Evolutionary conservation across 2,888 invertebrate species (phyloP).

Genomic region (Cryptus viduatorius): DNA sequence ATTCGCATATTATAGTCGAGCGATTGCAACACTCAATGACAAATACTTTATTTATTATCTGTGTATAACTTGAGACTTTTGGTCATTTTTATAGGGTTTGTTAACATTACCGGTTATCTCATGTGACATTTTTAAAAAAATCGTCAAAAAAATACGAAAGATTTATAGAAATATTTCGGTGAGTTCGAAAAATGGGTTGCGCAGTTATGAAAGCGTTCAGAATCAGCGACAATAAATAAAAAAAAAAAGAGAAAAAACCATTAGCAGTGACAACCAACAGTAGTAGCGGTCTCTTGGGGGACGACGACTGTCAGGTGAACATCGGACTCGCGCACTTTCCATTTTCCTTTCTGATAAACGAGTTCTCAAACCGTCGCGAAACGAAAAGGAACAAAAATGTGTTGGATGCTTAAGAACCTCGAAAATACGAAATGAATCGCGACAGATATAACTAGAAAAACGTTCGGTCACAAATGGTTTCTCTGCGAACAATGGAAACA

Average conservation of each 20-base stretch:
- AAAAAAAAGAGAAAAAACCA: slow-evolving; percentile 30
- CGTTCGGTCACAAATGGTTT: neutral
- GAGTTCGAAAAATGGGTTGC: neutral
- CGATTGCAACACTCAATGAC: no score
- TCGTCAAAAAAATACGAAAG: neutral
- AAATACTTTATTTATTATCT: no score
- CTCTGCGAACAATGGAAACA: neutral
- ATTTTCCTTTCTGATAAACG: slow-evolving; percentile 42
- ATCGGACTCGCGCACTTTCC: slow-evolving; percentile 39
- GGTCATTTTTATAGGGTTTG: no score
- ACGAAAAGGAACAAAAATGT: slow-evolving; percentile 20
- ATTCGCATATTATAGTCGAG: no score
- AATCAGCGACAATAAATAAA: neutral
- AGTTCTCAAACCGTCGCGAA: slow-evolving; percentile 25
- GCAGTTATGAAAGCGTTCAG: slow-evolving; percentile 15
- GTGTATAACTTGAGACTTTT: no score
- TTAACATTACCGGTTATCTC: no score
- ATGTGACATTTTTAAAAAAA: neutral
- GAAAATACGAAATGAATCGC: neutral
- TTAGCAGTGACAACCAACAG: slow-evolving; percentile 31
- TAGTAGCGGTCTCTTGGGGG: slow-evolving; percentile 17
- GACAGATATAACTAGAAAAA: neutral
- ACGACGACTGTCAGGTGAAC: slow-evolving; percentile 30
- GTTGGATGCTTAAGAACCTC: slow-evolving; percentile 11
- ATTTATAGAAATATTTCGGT: neutral